A percentile compares a stretch with the other conserved stretches of the same genome.
Conservation (phyloP, 2,888 invertebrate genomes). For the Ophion ventricosus region DNA sequence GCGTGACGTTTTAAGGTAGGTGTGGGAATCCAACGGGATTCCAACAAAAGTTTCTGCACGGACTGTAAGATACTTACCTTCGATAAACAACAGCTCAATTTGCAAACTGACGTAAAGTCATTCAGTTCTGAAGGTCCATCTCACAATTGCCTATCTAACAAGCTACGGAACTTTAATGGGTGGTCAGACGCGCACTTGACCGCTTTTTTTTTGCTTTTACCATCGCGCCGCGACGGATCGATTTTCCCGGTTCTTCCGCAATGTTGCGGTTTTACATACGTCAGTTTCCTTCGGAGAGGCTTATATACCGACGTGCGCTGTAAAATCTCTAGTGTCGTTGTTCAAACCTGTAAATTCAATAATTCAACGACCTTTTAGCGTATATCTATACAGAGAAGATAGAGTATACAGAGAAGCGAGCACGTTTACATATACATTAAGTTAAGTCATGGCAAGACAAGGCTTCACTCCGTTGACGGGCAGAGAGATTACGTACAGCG, state of each 20-base stretch:
- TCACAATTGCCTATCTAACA: no score
- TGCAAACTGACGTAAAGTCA: no score
- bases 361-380: conserved; percentile 16
- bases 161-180: no score
- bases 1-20: no score
- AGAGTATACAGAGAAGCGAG: neutral
- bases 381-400: neutral
- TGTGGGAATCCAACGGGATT: no score
- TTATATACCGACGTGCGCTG: conserved; percentile 27
- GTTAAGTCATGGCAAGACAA: neutral
- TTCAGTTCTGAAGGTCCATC: no score
- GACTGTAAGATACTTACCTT: no score
- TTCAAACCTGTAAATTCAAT: conserved; percentile 48
- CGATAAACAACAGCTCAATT: no score
- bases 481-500: conserved; percentile 42
- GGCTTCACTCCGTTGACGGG: conserved; percentile 50
- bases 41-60: no score
- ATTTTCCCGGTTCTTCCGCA: neutral
- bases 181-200: no score
- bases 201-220: no score
- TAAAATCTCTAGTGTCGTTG: conserved; percentile 5
- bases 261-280: conserved; percentile 30
- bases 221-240: no score
- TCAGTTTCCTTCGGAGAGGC: conserved; percentile 20
- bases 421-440: neutral